Evolutionary conservation across 2,888 invertebrate genomes (phyloP), one percentile per base, ranked within the genome.

Genomic region (Galeruca laticollis): DNA sequence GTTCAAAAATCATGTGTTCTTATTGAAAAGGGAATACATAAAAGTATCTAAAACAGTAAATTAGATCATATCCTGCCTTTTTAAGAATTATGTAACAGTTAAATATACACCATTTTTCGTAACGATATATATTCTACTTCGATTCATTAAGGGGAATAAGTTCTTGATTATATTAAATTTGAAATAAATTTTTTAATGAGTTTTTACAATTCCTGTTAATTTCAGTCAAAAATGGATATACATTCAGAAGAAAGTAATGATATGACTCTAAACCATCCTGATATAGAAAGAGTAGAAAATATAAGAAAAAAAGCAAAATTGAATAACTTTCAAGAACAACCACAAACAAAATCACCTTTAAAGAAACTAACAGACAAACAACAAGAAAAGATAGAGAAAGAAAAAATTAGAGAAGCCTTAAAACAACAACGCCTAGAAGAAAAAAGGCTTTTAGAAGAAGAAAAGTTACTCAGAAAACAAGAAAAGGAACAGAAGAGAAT

Each of bases 171-270:
- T n/a, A n/a, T n/a, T n/a, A n/a, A n/a, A n/a, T 33, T 33, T 33
- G 33, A 33, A 33, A 6, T 6, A 33, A 4, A 33, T 33, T 33
- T 33, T 33, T 33, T 6, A 33, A 33, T 33, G 4, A 6, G 4
- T n/a, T 43, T 13, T 43, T 43, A 2, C 18, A 18, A 18, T 47
- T 47, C 15, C n/a, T 18, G n/a, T 18, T 18, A 47, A 47, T 18
- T 47, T 18, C 0, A 15, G 15, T 18, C 15, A 47, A 18, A 47
- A 15, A 47, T 47, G 47, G 47, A 47, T 47, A 1, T 47, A 15
- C 52, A 52, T 52, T 60, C 67, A 52, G 67, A 67, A 21, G 49
- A 59, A 37, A 66, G 60, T 52, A 60, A 52, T 60, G 60, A 66
- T 37, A 66, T 66, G 60, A 51, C 49, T 37, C 9, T 67, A 52